A percentile compares a stretch with the other conserved stretches of the same genome.
Conservation (phyloP, 2,113 vertebrate genomes). For the Amblyopsis rosae region DNA sequence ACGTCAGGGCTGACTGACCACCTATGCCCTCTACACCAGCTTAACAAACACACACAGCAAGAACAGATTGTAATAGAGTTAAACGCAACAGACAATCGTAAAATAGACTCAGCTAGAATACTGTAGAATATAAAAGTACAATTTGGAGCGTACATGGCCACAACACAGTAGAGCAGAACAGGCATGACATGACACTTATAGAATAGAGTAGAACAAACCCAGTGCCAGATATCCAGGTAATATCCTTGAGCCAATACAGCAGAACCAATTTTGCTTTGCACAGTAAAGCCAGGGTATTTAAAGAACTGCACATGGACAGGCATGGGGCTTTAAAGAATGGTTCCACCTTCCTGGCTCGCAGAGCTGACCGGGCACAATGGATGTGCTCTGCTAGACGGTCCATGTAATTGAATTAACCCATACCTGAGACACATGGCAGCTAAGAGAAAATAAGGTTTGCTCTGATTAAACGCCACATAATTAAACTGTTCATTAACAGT, state of each 20-base stretch:
- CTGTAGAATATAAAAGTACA: not conserved
- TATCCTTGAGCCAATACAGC: no score
- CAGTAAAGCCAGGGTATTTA: not conserved
- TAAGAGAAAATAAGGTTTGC: conserved; percentile 31
- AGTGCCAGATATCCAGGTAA: no score
- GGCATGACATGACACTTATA: not conserved
- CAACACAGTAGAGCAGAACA: not conserved
- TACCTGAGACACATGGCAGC: conserved; percentile 19
- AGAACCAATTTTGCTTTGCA: no score
- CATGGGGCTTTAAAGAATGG: no score
- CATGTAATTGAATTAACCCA: conserved; percentile 43
- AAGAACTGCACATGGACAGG: no score
- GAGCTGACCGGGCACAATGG: conserved; percentile 23
- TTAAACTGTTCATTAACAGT: conserved; percentile 21
- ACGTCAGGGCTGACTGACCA: conserved; percentile 57
- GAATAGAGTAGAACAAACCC: not conserved
- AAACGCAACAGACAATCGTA: not conserved
- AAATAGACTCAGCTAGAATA: not conserved
- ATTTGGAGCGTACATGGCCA: no score
- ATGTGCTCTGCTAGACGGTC: conserved; percentile 23
- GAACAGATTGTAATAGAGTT: not conserved
- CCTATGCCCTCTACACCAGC: conserved; percentile 22
- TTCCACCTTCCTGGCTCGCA: not conserved
- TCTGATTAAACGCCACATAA: conserved; percentile 32
- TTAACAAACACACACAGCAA: conserved; percentile 22